phyloP scores from a whole-genome alignment of 2,797 vertebrate species.

The Tokudaia tokunoshimensis region DNA sequence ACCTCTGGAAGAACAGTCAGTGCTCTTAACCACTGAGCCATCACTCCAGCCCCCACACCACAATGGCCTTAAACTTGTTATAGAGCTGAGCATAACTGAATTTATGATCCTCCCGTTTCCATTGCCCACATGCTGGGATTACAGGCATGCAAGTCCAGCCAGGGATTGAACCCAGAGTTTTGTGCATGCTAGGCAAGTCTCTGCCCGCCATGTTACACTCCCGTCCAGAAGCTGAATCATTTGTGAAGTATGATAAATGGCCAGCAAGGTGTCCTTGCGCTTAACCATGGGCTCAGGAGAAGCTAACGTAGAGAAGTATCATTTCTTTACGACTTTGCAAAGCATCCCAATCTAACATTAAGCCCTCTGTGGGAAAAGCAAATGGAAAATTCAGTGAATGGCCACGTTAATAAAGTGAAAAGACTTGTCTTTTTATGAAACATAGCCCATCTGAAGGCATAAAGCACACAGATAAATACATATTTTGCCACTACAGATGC shows the following conservation, averaged over 20 bases:
- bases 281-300: constrained; percentile 26
- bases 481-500: constrained; percentile 70
- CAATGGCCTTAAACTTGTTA: not conserved
- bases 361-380: constrained; percentile 48
- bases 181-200: not conserved
- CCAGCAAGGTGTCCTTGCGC: constrained; percentile 26
- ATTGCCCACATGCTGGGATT: not conserved
- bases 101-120: not conserved
- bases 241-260: constrained; percentile 56
- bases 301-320: not conserved
- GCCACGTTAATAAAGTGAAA: constrained; percentile 71
- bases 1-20: not conserved
- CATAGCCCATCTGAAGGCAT: constrained; percentile 62
- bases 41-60: not conserved
- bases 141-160: too few relatives aligned
- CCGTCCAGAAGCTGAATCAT: not conserved
- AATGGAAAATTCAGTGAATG: constrained; percentile 62
- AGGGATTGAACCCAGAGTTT: not conserved
- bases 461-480: constrained; percentile 72
- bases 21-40: not conserved
- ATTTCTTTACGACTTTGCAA: constrained; percentile 65
- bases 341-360: constrained; percentile 47
- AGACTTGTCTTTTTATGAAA: constrained; percentile 66
- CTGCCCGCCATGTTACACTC: not conserved
- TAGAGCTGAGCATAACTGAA: not conserved